Evolutionary conservation across 37 sponge, comb jelly and placozoan species (phyloP).

Genomic region (Spongilla lacustris): DNA sequence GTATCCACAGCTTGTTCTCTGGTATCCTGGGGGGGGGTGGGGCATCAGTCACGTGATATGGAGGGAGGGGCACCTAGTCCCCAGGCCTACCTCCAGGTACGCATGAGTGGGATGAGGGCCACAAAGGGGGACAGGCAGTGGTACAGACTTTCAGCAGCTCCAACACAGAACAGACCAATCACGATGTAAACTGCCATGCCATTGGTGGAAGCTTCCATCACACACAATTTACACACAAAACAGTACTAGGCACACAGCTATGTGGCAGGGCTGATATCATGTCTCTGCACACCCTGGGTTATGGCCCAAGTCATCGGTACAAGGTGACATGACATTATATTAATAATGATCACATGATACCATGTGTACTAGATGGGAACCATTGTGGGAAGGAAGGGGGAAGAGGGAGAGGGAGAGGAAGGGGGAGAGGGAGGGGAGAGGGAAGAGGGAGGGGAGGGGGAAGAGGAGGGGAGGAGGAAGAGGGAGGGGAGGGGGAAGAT

Average conservation of each 20-base stretch:
- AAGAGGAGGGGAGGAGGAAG: too few relatives aligned
- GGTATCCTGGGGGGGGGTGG: constrained; percentile 31
- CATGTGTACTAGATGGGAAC: neutral
- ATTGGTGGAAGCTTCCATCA: neutral
- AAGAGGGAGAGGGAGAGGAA: constrained; percentile 19
- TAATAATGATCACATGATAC: too few relatives aligned
- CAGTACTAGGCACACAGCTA: too few relatives aligned
- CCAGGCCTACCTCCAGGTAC: neutral
- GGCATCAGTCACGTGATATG: constrained; percentile 1
- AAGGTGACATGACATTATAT: too few relatives aligned
- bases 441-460: neutral
- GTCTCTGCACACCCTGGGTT: too few relatives aligned
- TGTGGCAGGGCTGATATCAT: too few relatives aligned
- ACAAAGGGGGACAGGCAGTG: constrained; percentile 53
- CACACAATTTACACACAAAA: too few relatives aligned
- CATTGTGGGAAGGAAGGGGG: constrained; percentile 11
- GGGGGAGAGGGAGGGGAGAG: neutral
- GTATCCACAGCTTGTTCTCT: constrained; percentile 48
- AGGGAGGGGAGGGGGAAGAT: neutral
- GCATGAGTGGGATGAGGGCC: neutral
- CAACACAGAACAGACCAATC: constrained; percentile 70
- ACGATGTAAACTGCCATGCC: constrained; percentile 72
- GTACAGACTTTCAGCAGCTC: constrained; percentile 51
- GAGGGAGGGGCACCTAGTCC: constrained; percentile 2
- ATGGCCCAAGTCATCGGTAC: too few relatives aligned